A percentile compares a stretch with the other conserved stretches of the same genome.
phyloP scores from a whole-genome alignment of 2,888 invertebrate species.

The Trichacis sp. region DNA sequence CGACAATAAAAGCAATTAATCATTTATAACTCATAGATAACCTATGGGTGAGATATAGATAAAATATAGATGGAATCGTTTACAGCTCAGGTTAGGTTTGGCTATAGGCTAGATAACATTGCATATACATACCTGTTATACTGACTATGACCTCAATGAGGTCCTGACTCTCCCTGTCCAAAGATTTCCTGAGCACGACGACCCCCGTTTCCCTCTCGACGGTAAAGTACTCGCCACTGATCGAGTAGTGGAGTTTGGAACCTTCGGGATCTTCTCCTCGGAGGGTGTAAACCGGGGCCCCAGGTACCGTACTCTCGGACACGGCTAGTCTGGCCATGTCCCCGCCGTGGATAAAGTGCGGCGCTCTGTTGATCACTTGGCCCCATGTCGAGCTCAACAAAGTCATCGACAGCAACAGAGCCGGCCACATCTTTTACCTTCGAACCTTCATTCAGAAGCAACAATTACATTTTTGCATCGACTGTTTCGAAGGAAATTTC shows the following conservation, averaged over 20 bases:
- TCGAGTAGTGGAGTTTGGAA: slow-evolving; percentile 79
- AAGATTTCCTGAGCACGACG: slow-evolving; percentile 77
- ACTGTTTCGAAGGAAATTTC: no score
- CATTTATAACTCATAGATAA: no score
- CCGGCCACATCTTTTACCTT: slow-evolving; percentile 58
- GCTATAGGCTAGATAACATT: no score
- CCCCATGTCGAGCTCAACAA: slow-evolving; percentile 56
- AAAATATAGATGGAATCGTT: no score
- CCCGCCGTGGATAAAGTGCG: slow-evolving; percentile 81
- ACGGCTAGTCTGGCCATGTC: slow-evolving; percentile 83
- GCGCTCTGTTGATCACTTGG: slow-evolving; percentile 78
- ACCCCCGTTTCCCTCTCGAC: slow-evolving; percentile 83
- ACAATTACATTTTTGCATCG: no score
- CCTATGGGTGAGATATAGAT: no score
- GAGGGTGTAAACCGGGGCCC: slow-evolving; percentile 81
- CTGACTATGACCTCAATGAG: slow-evolving; percentile 84
- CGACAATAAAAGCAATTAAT: no score
- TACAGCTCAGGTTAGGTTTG: no score
- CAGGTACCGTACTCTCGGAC: slow-evolving; percentile 80
- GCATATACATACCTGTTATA: slow-evolving; percentile 76
- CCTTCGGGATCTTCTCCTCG: slow-evolving; percentile 84
- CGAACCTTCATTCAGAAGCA: slow-evolving; percentile 8
- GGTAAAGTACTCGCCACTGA: slow-evolving; percentile 84
- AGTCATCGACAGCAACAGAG: slow-evolving; percentile 49
- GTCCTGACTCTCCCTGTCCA: slow-evolving; percentile 80